Base-by-base conservation (phyloP, 92 coral and sea anemone genomes). In the Epizoanthus ramosus region DNA sequence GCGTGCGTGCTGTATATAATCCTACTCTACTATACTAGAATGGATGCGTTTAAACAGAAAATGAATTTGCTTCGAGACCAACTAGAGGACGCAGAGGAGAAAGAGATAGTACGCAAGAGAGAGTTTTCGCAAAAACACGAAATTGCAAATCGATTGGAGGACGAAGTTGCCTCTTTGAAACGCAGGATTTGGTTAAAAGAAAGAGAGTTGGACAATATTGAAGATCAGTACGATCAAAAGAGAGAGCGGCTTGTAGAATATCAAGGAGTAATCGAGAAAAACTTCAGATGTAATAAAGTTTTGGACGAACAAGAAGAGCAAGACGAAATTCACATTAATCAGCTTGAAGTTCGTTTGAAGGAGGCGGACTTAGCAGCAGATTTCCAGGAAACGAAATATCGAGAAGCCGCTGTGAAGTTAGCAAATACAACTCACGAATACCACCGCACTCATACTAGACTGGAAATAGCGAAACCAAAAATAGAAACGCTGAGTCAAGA, bases 11-110 rank as follows among this genome's bases (percentile, higher is more conserved):
- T 68, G 71, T 23, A 14, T 23, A 14, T 52, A 28, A 74, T 14
- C 37, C 71, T 54, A 75, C 47, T 52, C 47, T 10, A 9, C 39
- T 18, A 84, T 10, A 9, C 39, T 18, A 84, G 8, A 65, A 91
- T 93, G 94, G 94, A 91, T 57, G 86, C 84, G 47, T 81, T 93
- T 33, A 88, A 92, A 60, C 87, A 80, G 43, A 93, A 91, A 88
- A 83, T 85, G 39, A 82, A 69, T 73, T 57, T 58, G 22, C 37
- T 91, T 50, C 87, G 89, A 43, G 84, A 88, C 43, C 80, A 93
- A 57, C 71, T 93, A 17, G 97, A 93, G 10, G 93, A 84, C 23
- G 76, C 89, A 7, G 97, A 93, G 41, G 90, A 93, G 56, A 59
- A 88, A 16, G 93, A 88, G 53, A 65, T 37, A 39, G 68, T 47